Evolutionary conservation across 2,797 vertebrate genomes (phyloP).

Genomic region (Gallinago stenura): DNA sequence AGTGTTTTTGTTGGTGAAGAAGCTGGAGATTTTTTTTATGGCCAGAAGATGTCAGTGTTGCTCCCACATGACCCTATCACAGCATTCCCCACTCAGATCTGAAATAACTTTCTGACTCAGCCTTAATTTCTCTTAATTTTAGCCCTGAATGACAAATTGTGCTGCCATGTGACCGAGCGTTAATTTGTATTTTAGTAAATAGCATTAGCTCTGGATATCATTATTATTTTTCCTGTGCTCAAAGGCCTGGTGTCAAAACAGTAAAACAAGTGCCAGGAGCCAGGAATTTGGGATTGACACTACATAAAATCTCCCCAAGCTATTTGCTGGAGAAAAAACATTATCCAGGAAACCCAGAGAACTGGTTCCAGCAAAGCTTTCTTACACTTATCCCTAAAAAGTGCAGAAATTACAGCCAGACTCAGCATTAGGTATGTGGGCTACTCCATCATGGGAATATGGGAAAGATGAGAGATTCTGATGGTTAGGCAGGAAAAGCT

Average conservation of each 20-base stretch:
- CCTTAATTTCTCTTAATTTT: slow-evolving; percentile 76
- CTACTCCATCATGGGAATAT: fast-evolving
- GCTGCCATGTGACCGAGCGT: slow-evolving; percentile 39
- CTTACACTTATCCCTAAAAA: not conserved
- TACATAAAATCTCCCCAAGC: not conserved
- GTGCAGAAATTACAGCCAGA: not conserved
- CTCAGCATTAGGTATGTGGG: not conserved
- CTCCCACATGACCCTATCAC: not conserved
- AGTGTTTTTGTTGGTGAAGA: fast-evolving
- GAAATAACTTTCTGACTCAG: slow-evolving; percentile 81
- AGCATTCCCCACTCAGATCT: not conserved
- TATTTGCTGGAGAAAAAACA: not conserved
- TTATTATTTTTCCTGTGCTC: not conserved
- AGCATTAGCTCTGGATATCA: slow-evolving; percentile 52
- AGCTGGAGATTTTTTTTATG: not conserved
- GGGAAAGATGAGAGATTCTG: not conserved
- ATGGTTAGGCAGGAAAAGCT: not conserved
- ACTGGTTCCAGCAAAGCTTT: not conserved
- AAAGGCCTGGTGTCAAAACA: slow-evolving; percentile 51
- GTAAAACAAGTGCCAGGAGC: not conserved
- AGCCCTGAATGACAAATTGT: slow-evolving; percentile 74
- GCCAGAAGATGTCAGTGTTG: slow-evolving; percentile 59
- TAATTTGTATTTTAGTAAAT: slow-evolving; percentile 73
- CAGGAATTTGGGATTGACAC: not conserved
- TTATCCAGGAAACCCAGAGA: not conserved